A percentile compares a stretch with the other conserved stretches of the same genome.
phyloP scores from a whole-genome alignment of 1,140 invertebrate species.

The Drosophila orosa region DNA sequence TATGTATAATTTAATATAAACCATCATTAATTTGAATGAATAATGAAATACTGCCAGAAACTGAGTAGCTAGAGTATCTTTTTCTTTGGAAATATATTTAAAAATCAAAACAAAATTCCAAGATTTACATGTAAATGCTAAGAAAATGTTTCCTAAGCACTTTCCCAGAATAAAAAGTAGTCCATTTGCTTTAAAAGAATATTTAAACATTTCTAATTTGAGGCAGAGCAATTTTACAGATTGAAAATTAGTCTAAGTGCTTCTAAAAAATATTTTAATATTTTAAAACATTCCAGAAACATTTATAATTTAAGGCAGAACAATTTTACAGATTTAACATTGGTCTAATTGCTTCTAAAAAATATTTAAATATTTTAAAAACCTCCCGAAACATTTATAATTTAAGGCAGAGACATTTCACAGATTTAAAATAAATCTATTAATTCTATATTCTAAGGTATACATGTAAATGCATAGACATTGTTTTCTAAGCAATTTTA shows the following conservation, averaged over 20 bases:
- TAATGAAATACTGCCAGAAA: not conserved
- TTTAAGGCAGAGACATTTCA: no score
- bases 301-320: no score
- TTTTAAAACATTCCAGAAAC: no score
- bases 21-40: not conserved
- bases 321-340: no score
- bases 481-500: not conserved
- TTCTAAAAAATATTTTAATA: no score
- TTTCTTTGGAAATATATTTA: not conserved
- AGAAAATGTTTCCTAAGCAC: not conserved
- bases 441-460: not conserved
- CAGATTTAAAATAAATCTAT: no score
- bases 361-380: no score
- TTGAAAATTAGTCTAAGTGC: no score
- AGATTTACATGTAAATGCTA: not conserved
- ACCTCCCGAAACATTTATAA: no score
- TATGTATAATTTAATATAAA: not conserved
- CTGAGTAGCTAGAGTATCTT: not conserved
- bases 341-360: no score
- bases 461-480: no score
- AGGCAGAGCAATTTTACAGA: no score
- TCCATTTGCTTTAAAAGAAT: not conserved
- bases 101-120: not conserved
- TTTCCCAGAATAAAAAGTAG: not conserved
- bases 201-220: not conserved